A percentile compares a stretch with the other conserved stretches of the same genome.
Conservation (phyloP, 1,140 invertebrate species). For the Drosophila lacteicornis region DNA sequence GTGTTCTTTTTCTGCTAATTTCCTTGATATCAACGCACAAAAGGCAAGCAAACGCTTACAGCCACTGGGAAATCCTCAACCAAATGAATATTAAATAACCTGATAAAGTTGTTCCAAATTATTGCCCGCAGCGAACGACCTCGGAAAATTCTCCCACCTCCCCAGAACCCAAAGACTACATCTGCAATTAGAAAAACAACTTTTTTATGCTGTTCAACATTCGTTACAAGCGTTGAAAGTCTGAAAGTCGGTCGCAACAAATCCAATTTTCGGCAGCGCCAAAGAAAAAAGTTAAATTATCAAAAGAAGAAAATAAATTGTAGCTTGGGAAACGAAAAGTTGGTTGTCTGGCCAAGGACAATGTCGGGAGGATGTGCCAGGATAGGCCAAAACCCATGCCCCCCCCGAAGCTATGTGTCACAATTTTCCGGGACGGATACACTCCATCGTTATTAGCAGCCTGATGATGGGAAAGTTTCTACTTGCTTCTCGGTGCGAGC, state of each 20-base stretch:
- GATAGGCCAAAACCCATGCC: constrained; percentile 21
- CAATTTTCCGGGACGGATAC: constrained; percentile 52
- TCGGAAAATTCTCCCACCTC: not conserved
- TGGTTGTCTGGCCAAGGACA: constrained; percentile 29
- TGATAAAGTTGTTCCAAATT: constrained; percentile 35
- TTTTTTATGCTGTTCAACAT: constrained; percentile 42
- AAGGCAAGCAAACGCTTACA: not conserved
- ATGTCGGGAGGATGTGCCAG: not conserved
- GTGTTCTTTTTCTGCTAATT: constrained; percentile 15
- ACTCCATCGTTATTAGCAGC: constrained; percentile 64
- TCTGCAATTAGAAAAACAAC: constrained; percentile 51
- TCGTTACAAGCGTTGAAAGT: constrained; percentile 53
- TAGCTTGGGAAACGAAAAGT: constrained; percentile 50
- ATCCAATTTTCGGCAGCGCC: constrained; percentile 55
- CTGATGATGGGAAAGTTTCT: constrained; percentile 38
- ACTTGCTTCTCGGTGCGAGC: constrained; percentile 15
- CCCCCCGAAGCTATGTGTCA: constrained; percentile 72
- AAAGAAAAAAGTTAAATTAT: constrained; percentile 60
- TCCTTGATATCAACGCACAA: constrained; percentile 21
- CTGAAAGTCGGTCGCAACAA: constrained; percentile 56
- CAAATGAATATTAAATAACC: constrained; percentile 55
- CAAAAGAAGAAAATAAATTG: constrained; percentile 61
- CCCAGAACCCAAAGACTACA: constrained; percentile 1
- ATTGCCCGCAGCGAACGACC: constrained; percentile 10
- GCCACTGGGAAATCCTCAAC: constrained; percentile 6